Percentiles rank a stretch among this genome's conserved stretches.
These are phyloP conservation scores for Nemopilema nomurai DNA, from an alignment of 30 jellyfish, hydroid and myxozoan species.

Conservation along the genomic window DNA sequence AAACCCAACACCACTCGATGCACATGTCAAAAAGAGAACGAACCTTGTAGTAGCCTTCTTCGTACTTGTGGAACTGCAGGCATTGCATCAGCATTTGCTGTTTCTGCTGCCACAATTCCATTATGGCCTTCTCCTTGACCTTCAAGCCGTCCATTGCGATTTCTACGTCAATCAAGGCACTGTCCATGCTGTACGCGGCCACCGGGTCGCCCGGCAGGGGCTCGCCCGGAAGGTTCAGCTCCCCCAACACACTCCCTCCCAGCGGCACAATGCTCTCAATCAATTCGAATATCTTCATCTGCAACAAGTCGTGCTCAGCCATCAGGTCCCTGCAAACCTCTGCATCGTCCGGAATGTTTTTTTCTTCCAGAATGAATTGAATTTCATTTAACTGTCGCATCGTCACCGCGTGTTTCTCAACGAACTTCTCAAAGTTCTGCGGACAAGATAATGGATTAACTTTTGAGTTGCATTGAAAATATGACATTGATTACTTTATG, in stretches of 20 bases:
- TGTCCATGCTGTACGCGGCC: constrained; percentile 83
- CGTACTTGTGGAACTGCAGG: constrained; percentile 58
- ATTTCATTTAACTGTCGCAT: constrained; percentile 55
- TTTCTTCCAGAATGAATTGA: constrained; percentile 52
- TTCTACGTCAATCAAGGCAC: constrained; percentile 60
- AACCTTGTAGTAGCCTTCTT: constrained; percentile 73
- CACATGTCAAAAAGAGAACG: too few relatives aligned
- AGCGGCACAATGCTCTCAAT: constrained; percentile 48
- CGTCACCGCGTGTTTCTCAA: constrained; percentile 54
- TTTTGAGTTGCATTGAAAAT: too few relatives aligned
- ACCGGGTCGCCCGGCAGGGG: constrained; percentile 79
- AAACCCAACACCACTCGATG: too few relatives aligned
- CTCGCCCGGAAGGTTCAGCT: constrained; percentile 62
- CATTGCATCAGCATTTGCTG: constrained; percentile 49
- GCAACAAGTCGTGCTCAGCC: constrained; percentile 62
- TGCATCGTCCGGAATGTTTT: constrained; percentile 51
- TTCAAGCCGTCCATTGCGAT: constrained; percentile 65
- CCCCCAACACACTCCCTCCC: constrained; percentile 60
- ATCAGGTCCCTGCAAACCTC: constrained; percentile 57
- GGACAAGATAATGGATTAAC: neutral
- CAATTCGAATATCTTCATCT: constrained; percentile 39
- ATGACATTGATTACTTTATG: too few relatives aligned
- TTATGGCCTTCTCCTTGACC: constrained; percentile 49
- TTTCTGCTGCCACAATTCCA: constrained; percentile 71
- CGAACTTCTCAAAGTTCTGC: constrained; percentile 59